Percentiles rank a stretch among this genome's conserved stretches.
Conservation (phyloP, 53 echinoderm and acorn worm genomes). For the Arbacia lixula region DNA sequence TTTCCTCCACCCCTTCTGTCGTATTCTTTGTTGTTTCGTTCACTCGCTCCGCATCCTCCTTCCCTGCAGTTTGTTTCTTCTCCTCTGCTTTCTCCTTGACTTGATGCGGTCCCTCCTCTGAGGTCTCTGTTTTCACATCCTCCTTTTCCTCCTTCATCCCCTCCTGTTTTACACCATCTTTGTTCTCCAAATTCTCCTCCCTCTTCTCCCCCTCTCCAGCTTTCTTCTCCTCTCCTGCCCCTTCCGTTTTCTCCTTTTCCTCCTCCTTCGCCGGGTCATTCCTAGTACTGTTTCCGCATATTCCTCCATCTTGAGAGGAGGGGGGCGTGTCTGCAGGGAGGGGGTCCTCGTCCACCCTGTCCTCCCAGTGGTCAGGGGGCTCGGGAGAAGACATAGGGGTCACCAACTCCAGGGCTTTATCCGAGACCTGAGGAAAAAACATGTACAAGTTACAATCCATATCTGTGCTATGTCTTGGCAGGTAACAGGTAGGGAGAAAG, state of each 20-base stretch:
- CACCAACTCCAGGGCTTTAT: slow-evolving; percentile 10
- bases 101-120: too few relatives aligned
- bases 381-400: slow-evolving; percentile 33
- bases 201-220: background rate
- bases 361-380: slow-evolving; percentile 50
- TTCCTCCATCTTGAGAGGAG: background rate
- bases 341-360: slow-evolving; percentile 7
- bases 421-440: slow-evolving; percentile 8
- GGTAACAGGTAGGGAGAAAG: too few relatives aligned
- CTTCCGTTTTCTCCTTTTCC: background rate
- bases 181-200: slow-evolving; percentile 9
- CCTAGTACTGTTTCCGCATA: slow-evolving; percentile 34
- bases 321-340: background rate
- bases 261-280: slow-evolving; percentile 12
- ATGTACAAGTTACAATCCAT: background rate
- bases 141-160: background rate
- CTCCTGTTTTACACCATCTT: background rate
- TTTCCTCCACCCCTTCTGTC: too few relatives aligned
- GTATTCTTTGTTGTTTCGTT: too few relatives aligned
- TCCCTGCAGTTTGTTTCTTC: too few relatives aligned
- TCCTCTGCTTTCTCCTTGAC: too few relatives aligned
- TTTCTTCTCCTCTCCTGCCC: slow-evolving; percentile 22
- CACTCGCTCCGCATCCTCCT: too few relatives aligned
- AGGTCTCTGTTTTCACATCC: background rate
- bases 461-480: too few relatives aligned